phyloP scores from a whole-genome alignment of 1,140 invertebrate species.

The Aphelinus atriplicis region DNA sequence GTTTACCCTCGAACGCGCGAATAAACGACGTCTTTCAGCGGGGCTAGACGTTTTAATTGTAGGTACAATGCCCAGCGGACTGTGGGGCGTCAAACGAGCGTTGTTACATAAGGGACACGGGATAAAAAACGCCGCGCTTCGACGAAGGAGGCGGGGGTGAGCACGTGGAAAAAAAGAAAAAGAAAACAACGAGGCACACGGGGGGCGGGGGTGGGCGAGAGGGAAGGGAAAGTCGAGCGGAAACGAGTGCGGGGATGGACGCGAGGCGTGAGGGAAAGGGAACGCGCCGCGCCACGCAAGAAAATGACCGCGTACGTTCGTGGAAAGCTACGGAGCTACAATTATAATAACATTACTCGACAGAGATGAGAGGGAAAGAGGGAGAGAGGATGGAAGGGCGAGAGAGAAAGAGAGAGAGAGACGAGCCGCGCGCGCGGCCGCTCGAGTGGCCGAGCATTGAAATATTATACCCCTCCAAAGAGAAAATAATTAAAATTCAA shows the following conservation, averaged over 20 bases:
- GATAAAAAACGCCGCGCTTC: constrained; percentile 8
- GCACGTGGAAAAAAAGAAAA: constrained; percentile 20
- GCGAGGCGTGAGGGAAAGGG: constrained; percentile 36
- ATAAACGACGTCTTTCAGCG: constrained; percentile 7
- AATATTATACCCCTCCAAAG: constrained; percentile 67
- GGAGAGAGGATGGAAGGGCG: constrained; percentile 16
- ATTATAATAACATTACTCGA: constrained; percentile 67
- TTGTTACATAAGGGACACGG: constrained; percentile 21
- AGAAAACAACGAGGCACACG: background rate
- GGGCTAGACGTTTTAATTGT: constrained; percentile 33
- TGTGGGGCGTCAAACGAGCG: constrained; percentile 26
- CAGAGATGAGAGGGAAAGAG: constrained; percentile 56
- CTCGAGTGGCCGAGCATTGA: constrained; percentile 62
- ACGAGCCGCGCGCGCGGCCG: constrained; percentile 48
- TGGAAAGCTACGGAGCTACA: constrained; percentile 47
- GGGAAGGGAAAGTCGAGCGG: constrained; percentile 1
- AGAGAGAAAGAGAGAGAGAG: constrained; percentile 35
- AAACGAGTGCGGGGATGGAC: constrained; percentile 10
- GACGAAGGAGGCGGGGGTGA: background rate
- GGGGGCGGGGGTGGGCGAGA: background rate
- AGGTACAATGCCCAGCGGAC: constrained; percentile 21
- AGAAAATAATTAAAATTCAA: constrained; percentile 69
- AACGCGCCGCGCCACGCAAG: constrained; percentile 3
- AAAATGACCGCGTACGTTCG: constrained; percentile 40
- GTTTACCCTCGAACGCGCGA: constrained; percentile 1